Percentiles rank a stretch among this genome's conserved stretches.
Conservation (phyloP, 2,113 vertebrate genomes). For the Leuciscus idus region DNA sequence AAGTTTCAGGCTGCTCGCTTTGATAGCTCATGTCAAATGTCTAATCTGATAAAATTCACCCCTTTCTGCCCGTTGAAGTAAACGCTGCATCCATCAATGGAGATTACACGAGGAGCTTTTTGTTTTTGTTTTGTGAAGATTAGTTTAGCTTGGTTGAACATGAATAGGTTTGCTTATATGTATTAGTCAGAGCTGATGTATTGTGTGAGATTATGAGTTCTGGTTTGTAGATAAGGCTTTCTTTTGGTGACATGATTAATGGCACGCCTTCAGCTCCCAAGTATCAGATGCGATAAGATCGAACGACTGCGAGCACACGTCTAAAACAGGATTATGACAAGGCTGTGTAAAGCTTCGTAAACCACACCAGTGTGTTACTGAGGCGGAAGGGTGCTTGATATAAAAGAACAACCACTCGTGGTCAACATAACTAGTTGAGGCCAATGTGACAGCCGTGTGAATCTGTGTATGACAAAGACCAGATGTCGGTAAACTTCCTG, state of each 20-base stretch:
- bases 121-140: conserved; percentile 76
- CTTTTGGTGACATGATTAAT: conserved; percentile 52
- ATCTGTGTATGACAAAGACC: conserved; percentile 46
- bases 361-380: conserved; percentile 2
- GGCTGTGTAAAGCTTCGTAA: conserved; percentile 8
- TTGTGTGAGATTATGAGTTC: conserved; percentile 73
- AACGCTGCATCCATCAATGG: conserved; percentile 83
- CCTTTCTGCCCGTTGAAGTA: conserved; percentile 58
- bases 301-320: conserved; percentile 6
- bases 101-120: conserved; percentile 76
- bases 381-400: neutral
- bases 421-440: neutral
- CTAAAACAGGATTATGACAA: conserved; percentile 43
- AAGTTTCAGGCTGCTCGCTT: conserved; percentile 85
- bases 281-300: conserved; percentile 32
- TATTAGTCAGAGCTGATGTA: conserved; percentile 70
- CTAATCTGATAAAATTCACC: conserved; percentile 88
- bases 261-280: conserved; percentile 12
- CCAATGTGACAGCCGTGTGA: conserved; percentile 50
- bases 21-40: conserved; percentile 90
- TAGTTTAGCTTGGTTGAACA: conserved; percentile 75
- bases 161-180: conserved; percentile 72
- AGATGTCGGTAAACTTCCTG: conserved; percentile 49
- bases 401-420: neutral
- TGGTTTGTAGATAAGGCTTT: conserved; percentile 51